Evolutionary conservation across 2,888 invertebrate species (phyloP), one percentile per base, ranked within the genome.

Genomic region (Fragum sueziense): DNA sequence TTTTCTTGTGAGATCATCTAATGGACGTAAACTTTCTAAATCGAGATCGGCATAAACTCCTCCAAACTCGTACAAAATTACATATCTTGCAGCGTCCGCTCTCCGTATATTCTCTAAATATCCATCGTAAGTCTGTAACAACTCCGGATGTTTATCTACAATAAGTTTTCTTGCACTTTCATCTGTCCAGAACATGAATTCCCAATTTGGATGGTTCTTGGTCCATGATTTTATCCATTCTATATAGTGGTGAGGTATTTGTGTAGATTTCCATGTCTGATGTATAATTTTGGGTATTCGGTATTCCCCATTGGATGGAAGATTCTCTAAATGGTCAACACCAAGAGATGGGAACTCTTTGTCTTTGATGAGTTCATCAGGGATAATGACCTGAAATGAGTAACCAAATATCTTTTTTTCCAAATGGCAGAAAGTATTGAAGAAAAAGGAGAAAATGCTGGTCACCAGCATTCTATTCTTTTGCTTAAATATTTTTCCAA

Each of bases 101-200:
- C 91, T 79, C 34, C 90, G 88, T 34, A 90, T 91, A 33, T 85
- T 86, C 71, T 90, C 86, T 7, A 86, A 69, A 76, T 92, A 92
- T 20, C 84, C 83, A 74, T 91, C 88, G 80, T 86, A 92, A 4
- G 86, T 80, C 7, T 82, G 69, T 31, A 91, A 80, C 41, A 90
- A 85, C 54, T 82, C 37, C 1, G 91, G 89, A 76, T 91, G 90
- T 67, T 86, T 88, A 11, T 88, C 87, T 11, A 79, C 75, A 34
- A 93, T 89, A 3, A 93, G 82, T 31, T 83, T 59, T 25, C 89
- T 76, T 0, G 91, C 91, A 80, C 88, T 90, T 20, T 87, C 86
- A 73, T 91, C 90, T 6, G 92, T 92, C 93, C 93, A 93, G 37
- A 92, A 86, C 89, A 90, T 90, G 79, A 92, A 92, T 33, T 89